phyloP scores from a whole-genome alignment of 2,113 vertebrate species.

The Lanius ludovicianus region DNA sequence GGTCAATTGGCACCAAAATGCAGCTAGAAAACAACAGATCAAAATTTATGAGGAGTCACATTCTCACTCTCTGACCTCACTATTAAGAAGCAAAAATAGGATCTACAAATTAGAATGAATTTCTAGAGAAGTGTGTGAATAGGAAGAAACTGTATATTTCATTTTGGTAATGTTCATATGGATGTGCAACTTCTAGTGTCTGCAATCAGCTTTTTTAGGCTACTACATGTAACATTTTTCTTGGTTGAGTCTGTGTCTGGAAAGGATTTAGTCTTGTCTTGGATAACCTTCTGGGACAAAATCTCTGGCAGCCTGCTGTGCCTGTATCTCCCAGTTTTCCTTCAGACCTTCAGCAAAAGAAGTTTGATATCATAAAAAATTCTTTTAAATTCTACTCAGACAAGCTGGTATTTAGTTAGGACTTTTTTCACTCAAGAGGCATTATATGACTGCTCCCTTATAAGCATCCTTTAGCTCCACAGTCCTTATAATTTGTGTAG shows the following conservation, averaged over 20 bases:
- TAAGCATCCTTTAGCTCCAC: background rate
- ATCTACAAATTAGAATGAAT: background rate
- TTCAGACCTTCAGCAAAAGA: background rate
- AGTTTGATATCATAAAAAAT: background rate
- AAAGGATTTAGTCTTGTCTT: constrained; percentile 25
- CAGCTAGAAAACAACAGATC: background rate
- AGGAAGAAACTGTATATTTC: background rate
- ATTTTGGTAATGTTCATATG: background rate
- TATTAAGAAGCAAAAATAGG: background rate
- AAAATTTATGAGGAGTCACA: background rate
- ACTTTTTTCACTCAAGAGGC: background rate
- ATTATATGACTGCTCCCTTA: background rate
- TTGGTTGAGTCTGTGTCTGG: background rate
- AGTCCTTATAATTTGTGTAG: background rate
- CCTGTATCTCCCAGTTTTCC: background rate
- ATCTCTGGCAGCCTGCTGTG: background rate
- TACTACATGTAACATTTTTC: background rate
- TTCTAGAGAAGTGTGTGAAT: background rate
- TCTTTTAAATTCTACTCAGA: background rate
- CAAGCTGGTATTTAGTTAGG: background rate
- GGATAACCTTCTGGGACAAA: background rate
- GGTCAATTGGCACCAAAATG: background rate
- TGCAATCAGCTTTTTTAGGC: constrained; percentile 12
- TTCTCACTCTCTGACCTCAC: background rate
- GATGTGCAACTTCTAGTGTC: background rate